These are phyloP conservation scores for Trachythela sp. DNA, from an alignment of 64 coral and sea anemone species.

Conservation along the genomic window DNA sequence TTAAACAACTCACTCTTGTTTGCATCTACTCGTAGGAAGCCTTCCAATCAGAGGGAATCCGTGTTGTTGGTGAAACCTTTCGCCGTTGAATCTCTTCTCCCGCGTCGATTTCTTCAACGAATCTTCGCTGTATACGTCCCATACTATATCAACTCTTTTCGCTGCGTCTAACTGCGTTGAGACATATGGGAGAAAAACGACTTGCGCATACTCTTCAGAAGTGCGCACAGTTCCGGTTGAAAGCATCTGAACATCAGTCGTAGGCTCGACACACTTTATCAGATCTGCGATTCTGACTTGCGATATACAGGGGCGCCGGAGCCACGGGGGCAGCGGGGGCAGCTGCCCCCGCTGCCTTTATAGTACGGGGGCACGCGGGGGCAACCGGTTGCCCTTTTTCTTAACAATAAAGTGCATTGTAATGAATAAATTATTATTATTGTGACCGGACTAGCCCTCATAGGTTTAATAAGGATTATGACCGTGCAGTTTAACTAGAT, in stretches of 20 bases:
- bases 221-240: neutral
- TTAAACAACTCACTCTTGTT: conserved; percentile 25
- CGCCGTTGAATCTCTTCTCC: conserved; percentile 16
- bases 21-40: conserved; percentile 5
- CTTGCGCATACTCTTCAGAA: neutral
- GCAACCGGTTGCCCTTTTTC: no score
- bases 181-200: neutral
- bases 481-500: no score
- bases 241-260: conserved; percentile 16
- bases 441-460: no score
- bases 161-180: neutral
- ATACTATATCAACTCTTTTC: conserved; percentile 31
- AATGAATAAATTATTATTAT: no score
- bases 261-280: neutral
- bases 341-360: no score
- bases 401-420: no score
- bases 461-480: no score
- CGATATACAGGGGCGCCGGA: no score
- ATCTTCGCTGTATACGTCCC: conserved; percentile 16
- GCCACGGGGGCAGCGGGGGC: no score
- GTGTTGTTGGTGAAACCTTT: neutral
- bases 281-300: neutral
- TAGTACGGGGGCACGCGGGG: no score
- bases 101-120: neutral
- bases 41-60: conserved; percentile 30